phyloP scores from a whole-genome alignment of 2,888 invertebrate species.

The Dinocampus coccinellae region DNA sequence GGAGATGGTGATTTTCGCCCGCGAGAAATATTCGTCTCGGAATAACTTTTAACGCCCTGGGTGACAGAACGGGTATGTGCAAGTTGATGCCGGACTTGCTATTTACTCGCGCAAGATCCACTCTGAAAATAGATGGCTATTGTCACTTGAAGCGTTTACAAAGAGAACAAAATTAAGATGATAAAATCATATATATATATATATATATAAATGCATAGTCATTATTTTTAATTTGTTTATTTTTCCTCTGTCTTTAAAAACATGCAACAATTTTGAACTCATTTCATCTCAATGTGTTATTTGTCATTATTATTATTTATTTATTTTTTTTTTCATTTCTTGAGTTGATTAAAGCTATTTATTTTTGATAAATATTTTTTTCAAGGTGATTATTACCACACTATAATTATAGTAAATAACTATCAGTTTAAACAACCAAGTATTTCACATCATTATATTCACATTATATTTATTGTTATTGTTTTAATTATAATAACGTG shows the following conservation, averaged over 20 bases:
- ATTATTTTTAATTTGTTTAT: neutral
- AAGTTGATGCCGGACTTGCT: conserved; percentile 23
- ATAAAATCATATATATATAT: neutral
- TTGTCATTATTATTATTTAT: neutral
- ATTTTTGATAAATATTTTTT: neutral
- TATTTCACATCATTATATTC: conserved; percentile 11
- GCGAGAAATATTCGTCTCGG: conserved; percentile 46
- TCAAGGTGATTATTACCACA: neutral
- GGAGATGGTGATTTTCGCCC: conserved; percentile 9
- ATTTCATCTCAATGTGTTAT: neutral
- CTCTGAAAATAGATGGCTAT: conserved; percentile 37
- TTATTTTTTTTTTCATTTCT: neutral
- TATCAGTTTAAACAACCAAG: too few relatives aligned
- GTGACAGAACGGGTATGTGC: conserved; percentile 41
- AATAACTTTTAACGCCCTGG: conserved; percentile 54
- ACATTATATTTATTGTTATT: conserved; percentile 51
- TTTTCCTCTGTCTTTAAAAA: neutral
- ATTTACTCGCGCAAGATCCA: conserved; percentile 24
- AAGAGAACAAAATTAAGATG: neutral
- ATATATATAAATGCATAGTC: neutral
- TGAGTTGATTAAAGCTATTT: neutral
- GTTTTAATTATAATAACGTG: conserved; percentile 52
- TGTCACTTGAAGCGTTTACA: conserved; percentile 27
- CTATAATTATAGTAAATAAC: too few relatives aligned
- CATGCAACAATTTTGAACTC: neutral